Conservation (phyloP, 2,888 invertebrate species). For the Aphidius colemani region DNA sequence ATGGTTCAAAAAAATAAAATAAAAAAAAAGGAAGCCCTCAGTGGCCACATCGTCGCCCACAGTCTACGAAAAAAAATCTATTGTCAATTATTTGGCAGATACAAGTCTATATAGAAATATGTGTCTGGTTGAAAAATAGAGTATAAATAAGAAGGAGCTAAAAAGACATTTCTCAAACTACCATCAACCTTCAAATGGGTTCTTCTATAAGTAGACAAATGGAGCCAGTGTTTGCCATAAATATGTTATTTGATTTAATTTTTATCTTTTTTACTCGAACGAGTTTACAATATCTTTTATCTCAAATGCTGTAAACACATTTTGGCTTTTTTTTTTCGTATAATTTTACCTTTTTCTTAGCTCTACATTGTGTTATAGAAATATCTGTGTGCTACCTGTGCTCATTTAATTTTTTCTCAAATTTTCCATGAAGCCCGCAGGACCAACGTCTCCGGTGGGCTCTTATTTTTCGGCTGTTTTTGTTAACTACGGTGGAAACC, state of each 20-base stretch:
- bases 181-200: too few relatives aligned
- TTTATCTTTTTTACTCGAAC: too few relatives aligned
- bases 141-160: background rate
- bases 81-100: conserved; percentile 46
- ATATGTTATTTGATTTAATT: too few relatives aligned
- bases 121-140: conserved; percentile 6
- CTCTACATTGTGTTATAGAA: too few relatives aligned
- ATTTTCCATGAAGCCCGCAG: background rate
- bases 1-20: conserved; percentile 25
- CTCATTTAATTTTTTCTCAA: too few relatives aligned
- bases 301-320: too few relatives aligned
- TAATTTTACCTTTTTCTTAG: too few relatives aligned
- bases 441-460: background rate
- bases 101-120: conserved; percentile 2
- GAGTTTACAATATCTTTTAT: too few relatives aligned
- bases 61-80: conserved; percentile 40
- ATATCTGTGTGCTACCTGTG: too few relatives aligned
- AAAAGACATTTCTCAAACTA: background rate
- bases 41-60: conserved; percentile 45
- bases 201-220: too few relatives aligned
- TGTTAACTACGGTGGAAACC: background rate
- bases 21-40: conserved; percentile 34
- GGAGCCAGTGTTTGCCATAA: too few relatives aligned
- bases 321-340: too few relatives aligned
- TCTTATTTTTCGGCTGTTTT: background rate